Evolutionary conservation across 2,888 invertebrate genomes (phyloP).

Genomic region (Rotaria macrura): DNA sequence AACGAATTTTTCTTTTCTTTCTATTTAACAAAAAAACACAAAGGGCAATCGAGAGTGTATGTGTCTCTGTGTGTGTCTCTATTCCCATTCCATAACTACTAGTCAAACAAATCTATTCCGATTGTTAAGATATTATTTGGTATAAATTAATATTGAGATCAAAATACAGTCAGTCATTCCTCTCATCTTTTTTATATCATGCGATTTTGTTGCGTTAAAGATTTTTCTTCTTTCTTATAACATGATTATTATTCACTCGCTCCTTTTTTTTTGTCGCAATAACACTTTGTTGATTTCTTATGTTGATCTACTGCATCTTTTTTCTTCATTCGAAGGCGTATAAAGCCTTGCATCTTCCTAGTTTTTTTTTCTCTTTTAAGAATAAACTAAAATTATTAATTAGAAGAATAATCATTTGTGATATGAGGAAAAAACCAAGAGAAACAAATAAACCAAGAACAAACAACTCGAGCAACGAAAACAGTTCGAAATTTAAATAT

Average conservation of each 20-base stretch:
- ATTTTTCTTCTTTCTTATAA: background rate
- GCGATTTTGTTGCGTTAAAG: background rate
- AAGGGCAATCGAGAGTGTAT: background rate
- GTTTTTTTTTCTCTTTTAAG: background rate
- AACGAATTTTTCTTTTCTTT: too few species aligned
- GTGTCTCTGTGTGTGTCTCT: background rate
- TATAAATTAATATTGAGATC: background rate
- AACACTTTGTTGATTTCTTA: background rate
- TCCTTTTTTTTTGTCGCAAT: background rate
- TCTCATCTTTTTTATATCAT: background rate
- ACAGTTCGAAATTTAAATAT: background rate
- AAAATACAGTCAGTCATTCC: background rate
- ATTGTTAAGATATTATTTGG: background rate
- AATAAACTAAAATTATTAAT: background rate
- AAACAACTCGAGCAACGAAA: too few species aligned
- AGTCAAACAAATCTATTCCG: background rate
- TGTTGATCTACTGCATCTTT: constrained; percentile 8
- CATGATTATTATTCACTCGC: background rate
- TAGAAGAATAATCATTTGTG: background rate
- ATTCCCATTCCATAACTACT: background rate
- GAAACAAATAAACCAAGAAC: background rate
- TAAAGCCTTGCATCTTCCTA: background rate
- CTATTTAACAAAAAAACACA: too few species aligned
- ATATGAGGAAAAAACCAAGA: background rate
- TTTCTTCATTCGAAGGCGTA: background rate